These are phyloP conservation scores for Pseudomyrmex cubaensis DNA, from an alignment of 1,140 invertebrate genomes.

Conservation along the genomic window DNA sequence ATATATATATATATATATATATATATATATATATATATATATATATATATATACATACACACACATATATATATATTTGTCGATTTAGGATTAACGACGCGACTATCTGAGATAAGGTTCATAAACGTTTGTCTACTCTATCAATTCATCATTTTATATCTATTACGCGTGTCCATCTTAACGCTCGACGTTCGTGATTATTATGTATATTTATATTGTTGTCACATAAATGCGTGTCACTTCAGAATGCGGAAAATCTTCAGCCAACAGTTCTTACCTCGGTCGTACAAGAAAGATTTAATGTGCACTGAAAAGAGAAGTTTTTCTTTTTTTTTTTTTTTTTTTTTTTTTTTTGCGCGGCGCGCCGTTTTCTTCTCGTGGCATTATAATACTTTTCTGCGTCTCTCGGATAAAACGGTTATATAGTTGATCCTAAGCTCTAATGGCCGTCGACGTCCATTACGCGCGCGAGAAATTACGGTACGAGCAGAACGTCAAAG, in stretches of 20 bases:
- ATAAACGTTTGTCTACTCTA: slow-evolving; percentile 41
- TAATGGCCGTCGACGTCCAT: slow-evolving; percentile 3
- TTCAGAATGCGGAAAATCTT: neutral
- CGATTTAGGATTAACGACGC: slow-evolving; percentile 64
- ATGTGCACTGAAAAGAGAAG: neutral
- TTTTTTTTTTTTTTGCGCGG: neutral
- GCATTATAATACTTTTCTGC: slow-evolving; percentile 2
- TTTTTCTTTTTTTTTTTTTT: too few relatives aligned
- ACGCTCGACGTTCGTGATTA: neutral
- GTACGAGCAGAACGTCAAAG: slow-evolving; percentile 29
- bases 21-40: too few relatives aligned
- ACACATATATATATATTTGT: neutral
- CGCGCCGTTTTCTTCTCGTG: neutral
- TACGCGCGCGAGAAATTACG: slow-evolving; percentile 15
- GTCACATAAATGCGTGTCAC: neutral
- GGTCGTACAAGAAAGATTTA: neutral
- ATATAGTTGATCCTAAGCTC: slow-evolving; percentile 20
- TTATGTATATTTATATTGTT: slow-evolving; percentile 35
- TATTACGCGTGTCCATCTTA: slow-evolving; percentile 25
- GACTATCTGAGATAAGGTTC: slow-evolving; percentile 63
- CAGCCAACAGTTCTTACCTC: neutral
- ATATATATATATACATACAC: too few relatives aligned
- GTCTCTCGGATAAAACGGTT: neutral
- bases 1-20: too few relatives aligned
- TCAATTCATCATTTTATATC: slow-evolving; percentile 48